phyloP scores from a whole-genome alignment of 2,797 vertebrate genomes.

The Uromys caudimaculatus region DNA sequence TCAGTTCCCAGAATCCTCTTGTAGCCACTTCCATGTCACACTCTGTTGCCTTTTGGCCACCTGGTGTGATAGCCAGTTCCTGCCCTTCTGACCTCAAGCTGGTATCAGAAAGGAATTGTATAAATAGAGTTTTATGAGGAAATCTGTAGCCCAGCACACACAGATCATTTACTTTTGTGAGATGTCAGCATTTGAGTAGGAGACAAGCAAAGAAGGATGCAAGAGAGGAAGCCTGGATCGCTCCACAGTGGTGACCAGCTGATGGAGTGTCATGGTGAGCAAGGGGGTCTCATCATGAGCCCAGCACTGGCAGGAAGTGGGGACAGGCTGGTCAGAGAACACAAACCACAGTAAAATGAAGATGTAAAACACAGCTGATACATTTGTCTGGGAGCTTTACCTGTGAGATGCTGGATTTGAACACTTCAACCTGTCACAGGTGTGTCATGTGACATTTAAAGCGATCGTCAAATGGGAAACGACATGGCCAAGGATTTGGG shows the following conservation, averaged over 20 bases:
- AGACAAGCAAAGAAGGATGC: slow-evolving; percentile 1
- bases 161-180: not conserved
- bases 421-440: not conserved
- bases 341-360: slow-evolving; percentile 4
- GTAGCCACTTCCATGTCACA: not conserved
- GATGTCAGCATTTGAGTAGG: not conserved
- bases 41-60: not conserved
- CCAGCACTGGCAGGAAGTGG: not conserved
- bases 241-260: not conserved
- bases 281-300: not conserved
- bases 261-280: not conserved
- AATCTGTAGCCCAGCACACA: not conserved
- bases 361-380: slow-evolving; percentile 1
- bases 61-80: not conserved
- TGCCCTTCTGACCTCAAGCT: not conserved
- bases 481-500: not conserved
- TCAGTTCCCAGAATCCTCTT: not conserved
- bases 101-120: slow-evolving; percentile 24
- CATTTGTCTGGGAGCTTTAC: not conserved
- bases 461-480: slow-evolving; percentile 14
- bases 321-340: not conserved
- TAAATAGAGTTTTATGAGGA: not conserved
- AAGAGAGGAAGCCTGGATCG: not conserved
- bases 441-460: slow-evolving; percentile 72
- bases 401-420: slow-evolving; percentile 6